Base-by-base conservation (phyloP, 2,888 invertebrate species). In the Athalia circularis region DNA sequence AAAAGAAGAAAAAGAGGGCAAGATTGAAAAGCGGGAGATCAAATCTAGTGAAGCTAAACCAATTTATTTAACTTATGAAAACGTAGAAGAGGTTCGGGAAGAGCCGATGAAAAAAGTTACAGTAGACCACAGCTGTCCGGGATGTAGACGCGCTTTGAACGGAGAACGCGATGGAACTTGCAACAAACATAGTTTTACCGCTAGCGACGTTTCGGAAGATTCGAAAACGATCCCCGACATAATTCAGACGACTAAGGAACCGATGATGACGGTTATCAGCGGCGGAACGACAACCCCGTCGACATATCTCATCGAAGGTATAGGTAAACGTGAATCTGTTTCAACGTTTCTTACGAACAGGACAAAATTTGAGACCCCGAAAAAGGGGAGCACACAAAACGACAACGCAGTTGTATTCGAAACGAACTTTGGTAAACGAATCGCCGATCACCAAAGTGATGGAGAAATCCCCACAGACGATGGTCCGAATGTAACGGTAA, bases 81-180 rank as follows among this genome's bases (percentile, higher is more conserved):
- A 85, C 50, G 62, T 75, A 9, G 83, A 85, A 9, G 85, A 86
- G 0, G 78, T 84, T 0, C 29, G 29, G 29, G 90, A 90, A 68
- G 87, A 89, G 72, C 86, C 88, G 0, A 81, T 89, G 79, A 85
- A 83, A 50, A 89, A 88, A 74, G 81, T 87, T 0, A 85, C 79
- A 0, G 65, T 88, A 0, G 84, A 84, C 7, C 67, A 77, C n/a
- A 80, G 80, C 5, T 90, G 89, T 74, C 89, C 86, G 0, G 85
- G 84, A 4, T 90, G 90, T 78, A 86, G 87, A 1, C 83, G 81
- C 1, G 83, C 81, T 9, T 80, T 80, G 29, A 83, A 82, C 4
- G 81, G 80, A 0, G 87, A 88, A 52, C 82, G 80, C 6, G 82
- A 81, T 8, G 75, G 62, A 43, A 50, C 11, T n/a, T 75, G 75